A percentile compares a stretch with the other conserved stretches of the same genome.
Conservation (phyloP, 64 coral and sea anemone species). For the Stichodactyla helianthus region DNA sequence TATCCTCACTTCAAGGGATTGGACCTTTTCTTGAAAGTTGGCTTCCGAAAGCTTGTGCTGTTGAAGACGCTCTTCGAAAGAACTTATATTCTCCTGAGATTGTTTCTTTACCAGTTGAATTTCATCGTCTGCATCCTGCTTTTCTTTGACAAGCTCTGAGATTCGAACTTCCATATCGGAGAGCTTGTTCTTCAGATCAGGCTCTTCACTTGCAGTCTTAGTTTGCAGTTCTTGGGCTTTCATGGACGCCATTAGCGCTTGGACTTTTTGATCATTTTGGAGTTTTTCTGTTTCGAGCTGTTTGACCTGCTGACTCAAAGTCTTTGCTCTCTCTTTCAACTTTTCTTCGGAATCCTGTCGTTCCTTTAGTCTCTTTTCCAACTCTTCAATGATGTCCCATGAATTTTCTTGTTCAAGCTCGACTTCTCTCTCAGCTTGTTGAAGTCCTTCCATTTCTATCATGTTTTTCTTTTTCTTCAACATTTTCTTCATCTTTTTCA, state of each 20-base stretch:
- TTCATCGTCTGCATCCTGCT: background rate
- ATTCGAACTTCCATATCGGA: background rate
- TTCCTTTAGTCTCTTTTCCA: background rate
- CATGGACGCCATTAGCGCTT: background rate
- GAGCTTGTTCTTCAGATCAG: background rate
- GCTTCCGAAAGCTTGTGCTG: background rate
- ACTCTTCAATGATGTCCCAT: background rate
- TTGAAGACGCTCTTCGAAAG: background rate
- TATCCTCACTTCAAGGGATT: background rate
- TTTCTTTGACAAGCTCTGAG: background rate
- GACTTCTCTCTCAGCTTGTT: background rate
- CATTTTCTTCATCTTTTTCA: background rate
- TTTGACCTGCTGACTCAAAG: background rate
- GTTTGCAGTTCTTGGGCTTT: background rate
- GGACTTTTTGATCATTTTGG: background rate
- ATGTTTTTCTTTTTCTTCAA: background rate
- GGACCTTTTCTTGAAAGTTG: background rate
- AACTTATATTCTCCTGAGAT: background rate
- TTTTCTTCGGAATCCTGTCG: background rate
- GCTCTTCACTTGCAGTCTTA: background rate
- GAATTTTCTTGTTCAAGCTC: background rate
- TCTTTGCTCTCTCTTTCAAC: background rate
- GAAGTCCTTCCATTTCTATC: background rate
- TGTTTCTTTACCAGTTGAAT: background rate
- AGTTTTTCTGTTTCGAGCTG: background rate